phyloP scores from a whole-genome alignment of 2,113 vertebrate genomes.

The Chaenocephalus aceratus region DNA sequence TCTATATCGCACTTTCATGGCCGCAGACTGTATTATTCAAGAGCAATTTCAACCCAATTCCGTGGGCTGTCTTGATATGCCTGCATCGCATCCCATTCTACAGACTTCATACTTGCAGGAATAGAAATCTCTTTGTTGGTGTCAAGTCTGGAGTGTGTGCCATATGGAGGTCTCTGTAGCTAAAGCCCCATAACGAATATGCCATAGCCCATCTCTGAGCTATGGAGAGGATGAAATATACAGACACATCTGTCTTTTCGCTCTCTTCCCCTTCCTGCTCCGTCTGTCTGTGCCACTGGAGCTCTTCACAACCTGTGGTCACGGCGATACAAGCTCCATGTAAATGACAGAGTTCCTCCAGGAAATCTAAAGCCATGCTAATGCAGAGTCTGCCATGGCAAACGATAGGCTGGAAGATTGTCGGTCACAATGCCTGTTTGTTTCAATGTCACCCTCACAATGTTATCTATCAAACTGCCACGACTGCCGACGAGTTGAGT shows the following conservation, averaged over 20 bases:
- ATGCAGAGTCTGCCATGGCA: constrained; percentile 45
- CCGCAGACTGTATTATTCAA: constrained; percentile 61
- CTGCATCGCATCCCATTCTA: constrained; percentile 59
- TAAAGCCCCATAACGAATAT: constrained; percentile 38
- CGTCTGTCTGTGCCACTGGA: constrained; percentile 6
- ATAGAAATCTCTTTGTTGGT: constrained; percentile 45
- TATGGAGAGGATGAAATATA: constrained; percentile 31
- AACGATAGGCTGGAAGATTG: constrained; percentile 52
- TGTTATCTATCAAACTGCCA: constrained; percentile 65
- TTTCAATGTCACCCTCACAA: constrained; percentile 54
- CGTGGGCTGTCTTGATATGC: constrained; percentile 48
- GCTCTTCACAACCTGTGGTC: constrained; percentile 42
- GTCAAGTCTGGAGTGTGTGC: constrained; percentile 40
- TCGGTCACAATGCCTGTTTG: constrained; percentile 50
- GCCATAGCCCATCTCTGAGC: constrained; percentile 30
- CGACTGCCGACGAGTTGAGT: constrained; percentile 50
- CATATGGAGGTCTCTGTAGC: constrained; percentile 8
- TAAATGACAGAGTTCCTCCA: constrained; percentile 50
- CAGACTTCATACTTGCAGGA: constrained; percentile 32
- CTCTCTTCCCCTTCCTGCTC: neutral
- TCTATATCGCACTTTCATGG: constrained; percentile 29
- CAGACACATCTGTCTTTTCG: constrained; percentile 24
- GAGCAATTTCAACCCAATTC: constrained; percentile 66
- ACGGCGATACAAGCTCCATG: constrained; percentile 35
- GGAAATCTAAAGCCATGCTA: constrained; percentile 48